Percentiles rank a stretch among this genome's conserved stretches.
phyloP scores from a whole-genome alignment of 1,140 invertebrate genomes.

The Lordiphosa mommai region DNA sequence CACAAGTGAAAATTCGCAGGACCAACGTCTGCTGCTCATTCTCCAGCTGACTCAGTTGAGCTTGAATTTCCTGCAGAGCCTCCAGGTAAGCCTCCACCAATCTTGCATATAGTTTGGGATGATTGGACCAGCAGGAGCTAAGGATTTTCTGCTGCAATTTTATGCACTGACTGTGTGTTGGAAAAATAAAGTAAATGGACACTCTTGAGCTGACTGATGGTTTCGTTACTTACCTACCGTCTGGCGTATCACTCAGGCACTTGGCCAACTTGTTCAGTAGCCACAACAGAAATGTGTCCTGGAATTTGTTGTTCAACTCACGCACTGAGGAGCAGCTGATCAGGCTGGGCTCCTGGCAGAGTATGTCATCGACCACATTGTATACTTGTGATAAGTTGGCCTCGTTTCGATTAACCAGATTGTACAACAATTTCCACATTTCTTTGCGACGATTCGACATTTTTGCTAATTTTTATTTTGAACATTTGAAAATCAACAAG shows the following conservation, averaged over 20 bases:
- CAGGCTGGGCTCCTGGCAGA: constrained; percentile 69
- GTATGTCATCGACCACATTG: constrained; percentile 63
- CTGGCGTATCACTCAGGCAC: constrained; percentile 22
- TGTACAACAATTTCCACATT: constrained; percentile 73
- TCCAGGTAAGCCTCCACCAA: constrained; percentile 48
- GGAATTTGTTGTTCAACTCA: constrained; percentile 50
- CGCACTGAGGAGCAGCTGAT: constrained; percentile 55
- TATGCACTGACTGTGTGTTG: constrained; percentile 28
- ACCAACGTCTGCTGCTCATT: background rate
- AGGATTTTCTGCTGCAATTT: constrained; percentile 61
- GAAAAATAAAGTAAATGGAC: background rate
- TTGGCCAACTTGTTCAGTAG: constrained; percentile 61
- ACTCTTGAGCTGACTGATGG: too few species aligned
- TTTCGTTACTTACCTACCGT: constrained; percentile 29
- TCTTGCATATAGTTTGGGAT: constrained; percentile 49
- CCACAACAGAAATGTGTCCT: constrained; percentile 66
- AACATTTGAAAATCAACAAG: background rate
- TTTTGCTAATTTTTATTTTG: background rate
- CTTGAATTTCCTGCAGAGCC: constrained; percentile 44
- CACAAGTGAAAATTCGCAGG: constrained; percentile 34
- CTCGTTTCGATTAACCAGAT: constrained; percentile 55
- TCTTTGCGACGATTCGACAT: constrained; percentile 66
- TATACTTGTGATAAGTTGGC: constrained; percentile 49
- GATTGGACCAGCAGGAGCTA: constrained; percentile 59
- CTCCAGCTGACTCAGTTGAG: constrained; percentile 20